A percentile compares a stretch with the other conserved stretches of the same genome.
Evolutionary conservation across 2,797 vertebrate genomes (phyloP).

Genomic region (Hypotaenidia okinawae): DNA sequence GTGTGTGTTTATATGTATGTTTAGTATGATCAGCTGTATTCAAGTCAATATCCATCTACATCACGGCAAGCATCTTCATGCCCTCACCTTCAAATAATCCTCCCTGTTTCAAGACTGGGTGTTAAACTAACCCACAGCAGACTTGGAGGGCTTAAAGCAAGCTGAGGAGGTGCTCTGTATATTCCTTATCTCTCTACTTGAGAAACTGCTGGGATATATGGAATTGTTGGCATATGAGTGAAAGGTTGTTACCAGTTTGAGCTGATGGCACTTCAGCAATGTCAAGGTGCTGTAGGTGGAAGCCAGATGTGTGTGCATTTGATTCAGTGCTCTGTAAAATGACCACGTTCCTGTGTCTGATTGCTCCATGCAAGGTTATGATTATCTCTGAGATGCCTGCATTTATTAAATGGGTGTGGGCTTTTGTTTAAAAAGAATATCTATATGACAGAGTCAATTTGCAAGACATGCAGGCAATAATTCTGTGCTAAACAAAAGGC

Average conservation of each 20-base stretch:
- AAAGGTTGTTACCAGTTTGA: accelerated
- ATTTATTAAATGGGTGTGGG: neutral
- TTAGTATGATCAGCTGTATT: neutral
- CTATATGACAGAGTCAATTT: neutral
- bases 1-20: neutral
- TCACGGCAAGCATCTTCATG: neutral
- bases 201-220: neutral
- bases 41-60: neutral
- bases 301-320: accelerated
- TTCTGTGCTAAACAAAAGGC: conserved; percentile 12
- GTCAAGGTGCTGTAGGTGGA: neutral
- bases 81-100: neutral
- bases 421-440: neutral
- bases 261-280: accelerated
- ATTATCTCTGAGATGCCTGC: neutral
- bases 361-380: neutral
- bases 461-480: neutral
- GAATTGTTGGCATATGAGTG: neutral
- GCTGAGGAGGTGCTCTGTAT: neutral
- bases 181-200: neutral
- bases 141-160: neutral
- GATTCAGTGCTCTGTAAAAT: neutral
- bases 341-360: neutral
- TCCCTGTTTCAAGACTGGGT: neutral
- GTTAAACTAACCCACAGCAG: neutral